phyloP scores from a whole-genome alignment of 2,888 invertebrate species.

The Coenonympha arcania region DNA sequence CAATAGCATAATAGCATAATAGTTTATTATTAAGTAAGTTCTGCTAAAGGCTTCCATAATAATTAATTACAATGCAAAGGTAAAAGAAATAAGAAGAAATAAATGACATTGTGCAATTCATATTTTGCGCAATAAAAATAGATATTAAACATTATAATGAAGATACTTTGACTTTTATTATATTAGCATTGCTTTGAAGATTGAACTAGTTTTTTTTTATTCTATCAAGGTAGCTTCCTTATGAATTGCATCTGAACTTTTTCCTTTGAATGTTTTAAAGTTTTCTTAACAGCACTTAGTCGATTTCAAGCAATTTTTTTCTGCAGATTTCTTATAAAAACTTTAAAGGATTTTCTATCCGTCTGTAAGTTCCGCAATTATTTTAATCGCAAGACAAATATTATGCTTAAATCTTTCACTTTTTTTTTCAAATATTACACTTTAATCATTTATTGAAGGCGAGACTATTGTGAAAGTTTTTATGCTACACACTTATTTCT shows the following conservation, averaged over 20 bases:
- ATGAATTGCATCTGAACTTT: background rate
- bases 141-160: background rate
- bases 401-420: too few species aligned
- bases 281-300: background rate
- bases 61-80: too few species aligned
- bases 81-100: background rate
- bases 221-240: background rate
- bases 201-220: background rate
- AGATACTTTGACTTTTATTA: conserved; percentile 7
- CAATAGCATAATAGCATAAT: too few species aligned
- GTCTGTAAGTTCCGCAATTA: background rate
- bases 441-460: too few species aligned
- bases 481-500: too few species aligned
- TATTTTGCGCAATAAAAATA: conserved; percentile 1
- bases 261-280: background rate
- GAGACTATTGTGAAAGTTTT: too few species aligned
- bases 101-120: background rate
- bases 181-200: conserved; percentile 1
- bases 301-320: background rate
- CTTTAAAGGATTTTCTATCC: background rate
- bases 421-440: too few species aligned
- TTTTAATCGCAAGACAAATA: background rate
- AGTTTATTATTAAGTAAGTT: too few species aligned
- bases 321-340: background rate
- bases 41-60: too few species aligned